These are phyloP conservation scores for Falcaria lacertinaria DNA, from an alignment of 2,888 invertebrate species.

Conservation along the genomic window DNA sequence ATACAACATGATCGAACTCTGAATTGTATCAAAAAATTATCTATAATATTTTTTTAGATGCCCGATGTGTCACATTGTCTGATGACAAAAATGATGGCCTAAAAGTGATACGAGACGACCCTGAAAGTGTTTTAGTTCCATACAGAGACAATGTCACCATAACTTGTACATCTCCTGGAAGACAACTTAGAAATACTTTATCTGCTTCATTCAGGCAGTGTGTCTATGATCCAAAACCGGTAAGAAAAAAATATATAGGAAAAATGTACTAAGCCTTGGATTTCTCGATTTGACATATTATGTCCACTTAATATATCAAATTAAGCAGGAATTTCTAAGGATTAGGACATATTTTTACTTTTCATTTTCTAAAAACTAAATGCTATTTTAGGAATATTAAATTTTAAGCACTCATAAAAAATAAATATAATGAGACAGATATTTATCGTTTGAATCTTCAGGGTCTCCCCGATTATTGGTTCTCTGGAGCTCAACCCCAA, in stretches of 20 bases:
- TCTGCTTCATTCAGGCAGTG: constrained; percentile 95
- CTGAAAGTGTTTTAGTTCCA: constrained; percentile 90
- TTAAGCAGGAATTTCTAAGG: no score
- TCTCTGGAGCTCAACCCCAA: constrained; percentile 90
- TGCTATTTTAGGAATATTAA: no score
- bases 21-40: no score
- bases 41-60: constrained; percentile 85
- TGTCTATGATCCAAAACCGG: constrained; percentile 95
- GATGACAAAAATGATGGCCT: constrained; percentile 94
- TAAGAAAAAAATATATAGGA: no score
- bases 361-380: no score
- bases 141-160: constrained; percentile 95
- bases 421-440: no score
- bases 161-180: constrained; percentile 87
- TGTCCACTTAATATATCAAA: no score
- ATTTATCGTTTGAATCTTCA: constrained; percentile 34
- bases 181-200: constrained; percentile 88
- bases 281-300: not conserved
- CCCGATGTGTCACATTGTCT: constrained; percentile 92
- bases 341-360: no score
- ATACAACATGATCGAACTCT: no score
- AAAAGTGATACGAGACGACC: constrained; percentile 87
- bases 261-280: no score
- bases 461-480: constrained; percentile 94
- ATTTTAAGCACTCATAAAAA: no score